A percentile compares a stretch with the other conserved stretches of the same genome.
These are phyloP conservation scores for Bucorvus abyssinicus DNA, from an alignment of 2,797 vertebrate species.

Conservation along the genomic window DNA sequence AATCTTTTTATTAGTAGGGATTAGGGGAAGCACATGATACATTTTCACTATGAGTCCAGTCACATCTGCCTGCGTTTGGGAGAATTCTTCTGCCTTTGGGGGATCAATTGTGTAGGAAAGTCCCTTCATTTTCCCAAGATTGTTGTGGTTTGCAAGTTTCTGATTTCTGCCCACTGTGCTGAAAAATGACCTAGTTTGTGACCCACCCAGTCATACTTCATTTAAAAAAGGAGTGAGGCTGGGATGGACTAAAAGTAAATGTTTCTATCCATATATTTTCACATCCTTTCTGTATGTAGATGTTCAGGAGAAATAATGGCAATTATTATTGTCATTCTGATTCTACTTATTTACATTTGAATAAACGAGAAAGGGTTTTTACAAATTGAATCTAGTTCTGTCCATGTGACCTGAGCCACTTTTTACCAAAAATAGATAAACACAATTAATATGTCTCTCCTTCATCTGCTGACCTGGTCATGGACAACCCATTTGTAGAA, in stretches of 20 bases:
- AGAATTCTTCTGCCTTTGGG: neutral
- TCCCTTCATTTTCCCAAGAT: neutral
- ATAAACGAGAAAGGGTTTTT: slow-evolving; percentile 14
- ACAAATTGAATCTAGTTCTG: neutral
- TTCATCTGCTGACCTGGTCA: slow-evolving; percentile 13
- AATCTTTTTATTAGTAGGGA: neutral
- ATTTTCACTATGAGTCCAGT: neutral
- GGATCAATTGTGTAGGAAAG: neutral
- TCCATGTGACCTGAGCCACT: slow-evolving; percentile 5
- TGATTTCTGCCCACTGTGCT: neutral
- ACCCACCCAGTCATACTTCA: neutral
- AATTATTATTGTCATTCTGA: slow-evolving; percentile 13
- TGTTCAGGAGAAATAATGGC: neutral
- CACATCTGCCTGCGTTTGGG: neutral
- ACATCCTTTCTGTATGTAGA: neutral
- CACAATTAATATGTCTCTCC: neutral
- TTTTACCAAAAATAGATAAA: slow-evolving; percentile 29
- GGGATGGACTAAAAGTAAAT: neutral
- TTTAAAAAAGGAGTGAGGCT: neutral
- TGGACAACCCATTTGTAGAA: neutral
- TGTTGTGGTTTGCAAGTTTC: neutral
- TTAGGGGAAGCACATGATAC: neutral
- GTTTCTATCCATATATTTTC: neutral
- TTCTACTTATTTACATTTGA: slow-evolving; percentile 42
- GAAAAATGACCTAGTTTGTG: neutral